A percentile compares a stretch with the other conserved stretches of the same genome.
Conservation (phyloP, 1,140 invertebrate genomes). For the Cyphomyrmex costatus region DNA sequence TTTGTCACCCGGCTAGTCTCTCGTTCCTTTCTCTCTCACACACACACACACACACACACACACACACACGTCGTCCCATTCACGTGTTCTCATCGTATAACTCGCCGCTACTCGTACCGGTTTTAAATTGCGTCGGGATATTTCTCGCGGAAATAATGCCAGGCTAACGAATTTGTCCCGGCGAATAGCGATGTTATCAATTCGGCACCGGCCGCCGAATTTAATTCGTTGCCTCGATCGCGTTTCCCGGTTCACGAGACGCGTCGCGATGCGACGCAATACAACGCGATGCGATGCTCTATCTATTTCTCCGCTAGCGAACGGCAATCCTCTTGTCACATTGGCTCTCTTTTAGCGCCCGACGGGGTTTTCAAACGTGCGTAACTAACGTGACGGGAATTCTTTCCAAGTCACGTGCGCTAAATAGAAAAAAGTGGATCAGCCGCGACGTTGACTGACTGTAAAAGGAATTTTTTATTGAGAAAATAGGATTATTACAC, state of each 20-base stretch:
- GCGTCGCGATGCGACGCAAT: neutral
- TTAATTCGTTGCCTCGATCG: slow-evolving; percentile 45
- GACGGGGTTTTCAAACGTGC: slow-evolving; percentile 34
- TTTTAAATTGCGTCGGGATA: slow-evolving; percentile 71
- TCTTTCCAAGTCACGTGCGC: neutral
- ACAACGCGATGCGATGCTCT: slow-evolving; percentile 7
- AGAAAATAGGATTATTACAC: slow-evolving; percentile 10
- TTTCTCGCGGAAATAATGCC: slow-evolving; percentile 65
- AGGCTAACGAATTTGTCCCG: slow-evolving; percentile 65
- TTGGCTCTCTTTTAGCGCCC: slow-evolving; percentile 18
- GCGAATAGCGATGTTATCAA: slow-evolving; percentile 61
- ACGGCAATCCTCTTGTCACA: slow-evolving; percentile 33
- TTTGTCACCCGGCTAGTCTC: slow-evolving; percentile 60
- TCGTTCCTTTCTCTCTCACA: neutral
- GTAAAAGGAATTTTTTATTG: slow-evolving; percentile 36
- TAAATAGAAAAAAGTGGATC: slow-evolving; percentile 45
- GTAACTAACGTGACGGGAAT: slow-evolving; percentile 47
- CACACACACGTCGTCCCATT: neutral
- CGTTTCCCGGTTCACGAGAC: slow-evolving; percentile 36
- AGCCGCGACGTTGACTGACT: slow-evolving; percentile 15
- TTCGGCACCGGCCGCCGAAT: slow-evolving; percentile 36
- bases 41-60: neutral
- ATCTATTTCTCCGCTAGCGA: slow-evolving; percentile 16
- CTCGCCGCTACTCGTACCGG: slow-evolving; percentile 11
- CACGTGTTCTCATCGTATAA: neutral